phyloP scores from a whole-genome alignment of 2,113 vertebrate species.

The Emydocephalus ijimae region DNA sequence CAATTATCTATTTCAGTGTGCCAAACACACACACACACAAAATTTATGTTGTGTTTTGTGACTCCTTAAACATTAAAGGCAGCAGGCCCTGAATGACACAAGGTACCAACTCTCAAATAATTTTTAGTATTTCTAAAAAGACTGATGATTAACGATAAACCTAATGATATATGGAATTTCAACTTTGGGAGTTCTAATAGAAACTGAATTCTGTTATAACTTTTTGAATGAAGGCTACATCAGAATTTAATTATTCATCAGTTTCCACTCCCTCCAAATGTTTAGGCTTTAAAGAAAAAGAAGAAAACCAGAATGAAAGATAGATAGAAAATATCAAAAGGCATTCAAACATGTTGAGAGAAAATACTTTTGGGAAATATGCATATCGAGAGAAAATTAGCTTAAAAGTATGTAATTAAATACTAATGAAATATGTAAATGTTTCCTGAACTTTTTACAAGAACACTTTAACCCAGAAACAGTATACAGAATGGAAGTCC shows the following conservation, averaged over 20 bases:
- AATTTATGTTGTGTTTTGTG: not conserved
- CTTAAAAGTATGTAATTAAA: not conserved
- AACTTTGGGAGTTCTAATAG: not conserved
- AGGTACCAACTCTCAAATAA: not conserved
- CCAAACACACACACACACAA: not conserved
- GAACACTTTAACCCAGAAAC: not conserved
- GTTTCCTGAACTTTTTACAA: not conserved
- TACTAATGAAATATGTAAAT: not conserved
- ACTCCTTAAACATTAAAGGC: not conserved
- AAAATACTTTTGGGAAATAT: not conserved
- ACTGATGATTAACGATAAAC: not conserved
- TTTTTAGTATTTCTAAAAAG: not conserved
- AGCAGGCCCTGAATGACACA: not conserved
- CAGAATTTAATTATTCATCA: not conserved
- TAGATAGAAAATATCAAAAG: not conserved
- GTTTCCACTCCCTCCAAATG: not conserved
- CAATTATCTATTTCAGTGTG: not conserved
- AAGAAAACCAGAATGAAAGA: not conserved
- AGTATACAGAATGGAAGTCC: not conserved
- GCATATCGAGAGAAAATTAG: not conserved
- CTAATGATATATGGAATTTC: not conserved
- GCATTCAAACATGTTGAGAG: not conserved
- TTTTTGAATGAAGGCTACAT: not conserved
- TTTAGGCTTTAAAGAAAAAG: not conserved
- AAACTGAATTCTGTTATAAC: not conserved